Percentiles rank a stretch among this genome's conserved stretches.
Evolutionary conservation across 2,113 vertebrate genomes (phyloP).

Genomic region (Beaufortia kweichowensis): DNA sequence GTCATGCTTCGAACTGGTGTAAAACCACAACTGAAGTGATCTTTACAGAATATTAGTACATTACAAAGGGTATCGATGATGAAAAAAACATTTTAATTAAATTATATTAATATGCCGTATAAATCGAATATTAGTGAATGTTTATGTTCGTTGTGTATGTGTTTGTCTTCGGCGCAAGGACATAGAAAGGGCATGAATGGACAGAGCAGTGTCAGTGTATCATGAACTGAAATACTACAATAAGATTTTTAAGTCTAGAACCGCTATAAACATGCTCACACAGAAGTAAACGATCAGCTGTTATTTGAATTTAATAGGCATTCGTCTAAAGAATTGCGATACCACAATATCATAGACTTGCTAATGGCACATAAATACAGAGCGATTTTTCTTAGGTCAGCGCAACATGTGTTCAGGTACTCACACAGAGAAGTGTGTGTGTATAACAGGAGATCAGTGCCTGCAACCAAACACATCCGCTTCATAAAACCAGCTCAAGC

Average conservation of each 20-base stretch:
- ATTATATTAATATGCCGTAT: not conserved
- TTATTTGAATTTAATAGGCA: no score
- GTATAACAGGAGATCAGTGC: not conserved
- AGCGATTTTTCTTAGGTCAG: not conserved
- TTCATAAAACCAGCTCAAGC: not conserved
- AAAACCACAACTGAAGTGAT: not conserved
- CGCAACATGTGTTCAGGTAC: not conserved
- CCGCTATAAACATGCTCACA: not conserved
- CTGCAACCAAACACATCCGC: not conserved
- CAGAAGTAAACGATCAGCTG: not conserved
- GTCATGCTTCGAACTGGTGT: not conserved
- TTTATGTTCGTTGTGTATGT: not conserved
- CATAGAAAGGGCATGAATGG: not conserved
- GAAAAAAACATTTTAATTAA: not conserved
- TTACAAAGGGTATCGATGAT: not conserved
- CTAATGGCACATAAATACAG: conserved; percentile 17
- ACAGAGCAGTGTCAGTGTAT: not conserved
- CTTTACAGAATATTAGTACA: not conserved
- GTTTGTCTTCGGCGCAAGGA: not conserved
- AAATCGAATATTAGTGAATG: not conserved
- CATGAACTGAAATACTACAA: not conserved
- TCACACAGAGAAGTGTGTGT: no score
- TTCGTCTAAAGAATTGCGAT: not conserved
- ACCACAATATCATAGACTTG: no score
- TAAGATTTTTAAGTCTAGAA: not conserved